Evolutionary conservation across 2,888 invertebrate species (phyloP).

Genomic region (Nezara viridula): DNA sequence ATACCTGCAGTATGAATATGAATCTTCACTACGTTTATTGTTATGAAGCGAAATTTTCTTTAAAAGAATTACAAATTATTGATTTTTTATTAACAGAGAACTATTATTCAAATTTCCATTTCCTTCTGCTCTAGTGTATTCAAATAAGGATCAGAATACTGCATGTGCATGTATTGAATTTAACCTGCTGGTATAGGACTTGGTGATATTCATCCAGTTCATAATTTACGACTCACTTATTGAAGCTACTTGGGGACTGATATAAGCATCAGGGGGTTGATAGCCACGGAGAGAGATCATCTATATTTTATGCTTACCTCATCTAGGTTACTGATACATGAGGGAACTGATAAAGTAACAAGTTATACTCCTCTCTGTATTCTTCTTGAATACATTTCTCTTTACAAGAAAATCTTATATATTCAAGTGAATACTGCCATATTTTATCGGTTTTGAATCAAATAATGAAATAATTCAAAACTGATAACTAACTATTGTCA

Average conservation of each 20-base stretch:
- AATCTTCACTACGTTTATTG: no score
- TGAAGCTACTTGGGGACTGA: background rate
- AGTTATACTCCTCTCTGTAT: background rate
- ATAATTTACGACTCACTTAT: background rate
- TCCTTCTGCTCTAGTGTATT: background rate
- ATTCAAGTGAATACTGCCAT: background rate
- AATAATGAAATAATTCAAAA: no score
- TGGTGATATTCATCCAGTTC: background rate
- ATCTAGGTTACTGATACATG: background rate
- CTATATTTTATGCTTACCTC: background rate
- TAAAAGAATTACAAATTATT: no score
- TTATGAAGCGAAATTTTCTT: no score
- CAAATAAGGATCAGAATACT: background rate
- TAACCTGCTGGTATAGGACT: background rate
- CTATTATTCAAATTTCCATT: background rate
- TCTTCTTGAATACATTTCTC: background rate
- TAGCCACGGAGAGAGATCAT: background rate
- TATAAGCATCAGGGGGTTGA: background rate
- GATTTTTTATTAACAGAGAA: background rate
- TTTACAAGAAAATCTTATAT: background rate
- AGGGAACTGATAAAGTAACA: background rate
- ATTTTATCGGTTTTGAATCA: background rate
- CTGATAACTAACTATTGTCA: no score
- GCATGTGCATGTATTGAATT: background rate
- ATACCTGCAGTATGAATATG: no score